These are phyloP conservation scores for Sebastes iracundus DNA, from an alignment of 2,797 vertebrate genomes.

Conservation along the genomic window DNA sequence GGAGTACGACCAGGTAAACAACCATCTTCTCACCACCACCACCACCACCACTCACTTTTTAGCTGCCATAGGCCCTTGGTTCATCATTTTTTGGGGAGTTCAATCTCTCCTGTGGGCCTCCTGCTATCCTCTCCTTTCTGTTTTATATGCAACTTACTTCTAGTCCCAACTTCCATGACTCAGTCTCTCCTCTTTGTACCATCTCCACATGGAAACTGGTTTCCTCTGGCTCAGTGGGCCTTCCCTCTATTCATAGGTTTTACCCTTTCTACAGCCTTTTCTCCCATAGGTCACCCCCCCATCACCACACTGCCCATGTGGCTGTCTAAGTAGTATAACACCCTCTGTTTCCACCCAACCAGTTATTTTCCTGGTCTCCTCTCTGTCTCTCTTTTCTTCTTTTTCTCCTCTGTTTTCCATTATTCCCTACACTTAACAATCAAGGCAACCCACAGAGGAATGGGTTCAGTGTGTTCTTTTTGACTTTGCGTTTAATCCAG, in stretches of 20 bases:
- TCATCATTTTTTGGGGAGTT: background rate
- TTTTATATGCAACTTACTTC: background rate
- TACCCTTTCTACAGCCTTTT: background rate
- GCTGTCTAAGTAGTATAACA: slow-evolving; percentile 10
- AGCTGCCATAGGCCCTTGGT: background rate
- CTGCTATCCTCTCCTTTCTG: background rate
- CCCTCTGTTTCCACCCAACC: slow-evolving; percentile 23
- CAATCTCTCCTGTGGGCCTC: background rate
- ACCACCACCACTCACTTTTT: background rate
- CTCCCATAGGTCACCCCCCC: background rate
- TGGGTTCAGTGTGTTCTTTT: slow-evolving; percentile 16
- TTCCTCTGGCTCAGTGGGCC: background rate
- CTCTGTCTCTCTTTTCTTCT: slow-evolving; percentile 4
- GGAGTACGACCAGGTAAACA: slow-evolving; percentile 98
- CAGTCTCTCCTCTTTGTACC: slow-evolving; percentile 18
- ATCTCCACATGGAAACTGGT: slow-evolving; percentile 13
- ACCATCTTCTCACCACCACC: slow-evolving; percentile 8
- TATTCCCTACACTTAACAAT: slow-evolving; percentile 7
- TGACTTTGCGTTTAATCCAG: background rate
- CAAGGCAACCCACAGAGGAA: slow-evolving; percentile 11
- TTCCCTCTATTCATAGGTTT: slow-evolving; percentile 8
- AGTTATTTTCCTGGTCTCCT: slow-evolving; percentile 17
- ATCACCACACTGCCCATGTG: background rate
- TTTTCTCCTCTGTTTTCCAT: background rate
- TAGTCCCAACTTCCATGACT: slow-evolving; percentile 22